A percentile compares a stretch with the other conserved stretches of the same genome.
Evolutionary conservation across 2,113 vertebrate species (phyloP).

Genomic region (Meleagris gallopavo): DNA sequence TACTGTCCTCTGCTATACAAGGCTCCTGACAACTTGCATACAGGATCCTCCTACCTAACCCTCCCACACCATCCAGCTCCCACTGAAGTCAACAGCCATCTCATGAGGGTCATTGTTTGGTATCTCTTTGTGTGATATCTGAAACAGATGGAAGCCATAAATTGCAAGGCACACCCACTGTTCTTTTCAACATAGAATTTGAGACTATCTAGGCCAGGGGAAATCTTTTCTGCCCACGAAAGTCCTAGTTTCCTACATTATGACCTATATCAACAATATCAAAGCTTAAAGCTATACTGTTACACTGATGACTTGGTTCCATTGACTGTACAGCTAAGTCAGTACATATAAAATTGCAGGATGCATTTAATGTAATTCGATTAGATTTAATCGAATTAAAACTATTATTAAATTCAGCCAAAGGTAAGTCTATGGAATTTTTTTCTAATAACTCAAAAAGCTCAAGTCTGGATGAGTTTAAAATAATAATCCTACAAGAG

Average conservation of each 20-base stretch:
- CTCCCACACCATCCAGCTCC: not conserved
- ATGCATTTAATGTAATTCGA: slow-evolving; percentile 66
- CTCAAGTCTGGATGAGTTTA: slow-evolving; percentile 74
- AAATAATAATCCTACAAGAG: slow-evolving; percentile 71
- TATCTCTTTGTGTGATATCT: not conserved
- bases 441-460: slow-evolving; percentile 77
- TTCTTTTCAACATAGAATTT: not conserved
- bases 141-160: not conserved
- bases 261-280: slow-evolving; percentile 38
- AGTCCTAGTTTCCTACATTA: slow-evolving; percentile 33
- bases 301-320: slow-evolving; percentile 44
- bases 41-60: not conserved
- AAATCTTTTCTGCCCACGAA: not conserved
- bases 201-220: slow-evolving; percentile 11
- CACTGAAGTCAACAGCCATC: not conserved
- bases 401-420: slow-evolving; percentile 63
- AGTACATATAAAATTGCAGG: slow-evolving; percentile 68
- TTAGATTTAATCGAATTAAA: slow-evolving; percentile 77
- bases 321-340: slow-evolving; percentile 29
- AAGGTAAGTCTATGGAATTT: slow-evolving; percentile 65
- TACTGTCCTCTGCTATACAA: not conserved
- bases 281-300: slow-evolving; percentile 23
- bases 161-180: not conserved
- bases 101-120: not conserved
- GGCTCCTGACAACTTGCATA: not conserved